Base-by-base conservation (phyloP, 2,113 vertebrate genomes). In the Ctenomys sociabilis region DNA sequence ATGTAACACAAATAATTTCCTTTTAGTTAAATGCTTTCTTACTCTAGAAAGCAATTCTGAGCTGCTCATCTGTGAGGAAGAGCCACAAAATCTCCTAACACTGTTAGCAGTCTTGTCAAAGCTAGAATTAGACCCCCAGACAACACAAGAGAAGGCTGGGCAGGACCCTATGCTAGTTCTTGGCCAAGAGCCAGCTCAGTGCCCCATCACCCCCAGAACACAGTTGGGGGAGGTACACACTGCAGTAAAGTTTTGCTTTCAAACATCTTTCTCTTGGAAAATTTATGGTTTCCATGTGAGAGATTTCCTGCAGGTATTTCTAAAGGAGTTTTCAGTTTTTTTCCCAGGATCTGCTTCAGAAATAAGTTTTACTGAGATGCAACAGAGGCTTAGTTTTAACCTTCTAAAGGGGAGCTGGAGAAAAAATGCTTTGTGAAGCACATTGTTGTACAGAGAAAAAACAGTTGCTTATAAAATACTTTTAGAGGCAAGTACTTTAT, bases 281-380 rank as follows among this genome's bases (percentile, higher is more conserved):
- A 73, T 83, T 87, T 93, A 63, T 22, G 66, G 70, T 68, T 92
- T 92, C 37, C 6, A 0, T n/a, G 54, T 4, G 1, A 96, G 30
- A 95, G 37, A 88, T 61, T 90, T 88, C 85, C 73, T 49, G 35
- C 35, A 32, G 80, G 24, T 77, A 91, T 81, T 93, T 80, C 45
- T 7, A 78, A 84, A 75, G 22, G 45, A 64, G 32, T 72, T 92
- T 86, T 70, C n/a, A 78, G 5, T 19, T 57, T 85, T 64, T 64
- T 73, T 40, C 61, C 63, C 24, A 85, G n/a, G 3, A 95, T 93
- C 88, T 75, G 84, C 95, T 89, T 96, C 40, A 89, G 85, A 95
- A 91, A 90, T 85, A 92, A 77, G 91, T 95, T 81, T 90, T 80
- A 91, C 78, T 14, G 24, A 96, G 57, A 93, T 88, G 70, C 85